Conservation (phyloP, 1,140 invertebrate species). For the Littorina saxatilis region DNA sequence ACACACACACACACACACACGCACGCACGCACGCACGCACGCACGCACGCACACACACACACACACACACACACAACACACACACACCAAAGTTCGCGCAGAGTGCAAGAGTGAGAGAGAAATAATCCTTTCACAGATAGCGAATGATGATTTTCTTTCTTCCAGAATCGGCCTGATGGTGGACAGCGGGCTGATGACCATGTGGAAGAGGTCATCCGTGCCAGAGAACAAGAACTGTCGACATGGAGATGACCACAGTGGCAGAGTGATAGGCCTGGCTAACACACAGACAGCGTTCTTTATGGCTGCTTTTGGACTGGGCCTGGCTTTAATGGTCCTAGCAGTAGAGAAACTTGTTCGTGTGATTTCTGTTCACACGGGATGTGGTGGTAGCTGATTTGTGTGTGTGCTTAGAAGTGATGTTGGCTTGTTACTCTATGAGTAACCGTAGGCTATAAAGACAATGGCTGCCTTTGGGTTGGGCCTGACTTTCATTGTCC, state of each 20-base stretch:
- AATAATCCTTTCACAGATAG: neutral
- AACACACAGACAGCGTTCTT: too few relatives aligned
- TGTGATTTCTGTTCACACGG: too few relatives aligned
- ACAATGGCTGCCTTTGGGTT: too few relatives aligned
- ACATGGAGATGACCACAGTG: conserved; percentile 32
- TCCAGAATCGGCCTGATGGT: conserved; percentile 35
- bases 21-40: neutral
- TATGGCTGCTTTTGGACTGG: too few relatives aligned
- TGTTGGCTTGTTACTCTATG: too few relatives aligned
- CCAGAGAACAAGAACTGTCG: conserved; percentile 46
- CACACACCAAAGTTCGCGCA: neutral
- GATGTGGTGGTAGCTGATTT: too few relatives aligned
- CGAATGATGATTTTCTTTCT: neutral
- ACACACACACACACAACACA: neutral
- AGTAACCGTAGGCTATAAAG: too few relatives aligned
- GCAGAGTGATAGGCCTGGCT: too few relatives aligned
- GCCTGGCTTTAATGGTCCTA: too few relatives aligned
- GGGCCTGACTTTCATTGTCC: too few relatives aligned
- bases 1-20: conserved; percentile 24
- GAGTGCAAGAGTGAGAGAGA: neutral
- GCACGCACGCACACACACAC: neutral
- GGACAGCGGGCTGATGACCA: conserved; percentile 60
- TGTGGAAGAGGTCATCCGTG: conserved; percentile 52
- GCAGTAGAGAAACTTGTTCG: too few relatives aligned
- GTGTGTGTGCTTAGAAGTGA: too few relatives aligned